phyloP scores from a whole-genome alignment of 2,888 invertebrate genomes.

The Oxyteleia sp. region DNA sequence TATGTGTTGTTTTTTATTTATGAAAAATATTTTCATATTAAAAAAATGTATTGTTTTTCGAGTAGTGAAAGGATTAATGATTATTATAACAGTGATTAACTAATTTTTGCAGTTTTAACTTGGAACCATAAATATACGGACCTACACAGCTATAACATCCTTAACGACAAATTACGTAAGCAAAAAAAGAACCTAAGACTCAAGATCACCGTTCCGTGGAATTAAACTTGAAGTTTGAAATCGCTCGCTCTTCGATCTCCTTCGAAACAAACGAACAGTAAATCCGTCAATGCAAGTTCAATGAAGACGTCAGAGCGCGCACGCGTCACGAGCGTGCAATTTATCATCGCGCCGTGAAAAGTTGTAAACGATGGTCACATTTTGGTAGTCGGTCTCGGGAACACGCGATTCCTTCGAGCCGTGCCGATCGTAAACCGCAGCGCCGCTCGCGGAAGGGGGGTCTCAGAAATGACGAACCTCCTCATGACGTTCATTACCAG shows the following conservation, averaged over 20 bases:
- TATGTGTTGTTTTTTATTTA: no score
- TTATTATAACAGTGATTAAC: no score
- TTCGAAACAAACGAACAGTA: slow-evolving; percentile 7
- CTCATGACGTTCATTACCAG: slow-evolving; percentile 64
- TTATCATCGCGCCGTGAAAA: slow-evolving; percentile 43
- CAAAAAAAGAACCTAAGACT: no score
- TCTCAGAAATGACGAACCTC: slow-evolving; percentile 41
- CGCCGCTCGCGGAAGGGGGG: neutral
- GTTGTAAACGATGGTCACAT: slow-evolving; percentile 43
- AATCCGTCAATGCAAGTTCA: slow-evolving; percentile 20
- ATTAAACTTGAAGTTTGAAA: neutral
- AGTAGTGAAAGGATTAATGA: no score
- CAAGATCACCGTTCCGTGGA: no score
- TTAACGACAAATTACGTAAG: no score
- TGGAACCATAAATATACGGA: no score
- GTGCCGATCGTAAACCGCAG: slow-evolving; percentile 11
- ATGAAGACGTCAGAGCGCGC: slow-evolving; percentile 48
- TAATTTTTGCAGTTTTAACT: no score
- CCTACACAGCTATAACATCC: no score
- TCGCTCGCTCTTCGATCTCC: neutral
- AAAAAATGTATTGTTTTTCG: no score
- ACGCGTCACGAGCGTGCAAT: slow-evolving; percentile 41
- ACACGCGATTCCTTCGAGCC: slow-evolving; percentile 18
- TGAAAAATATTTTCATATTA: no score
- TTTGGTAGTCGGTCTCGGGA: slow-evolving; percentile 28